Evolutionary conservation across 2,888 invertebrate genomes (phyloP), one percentile per base, ranked within the genome.

Genomic region (Ormia ochracea): DNA sequence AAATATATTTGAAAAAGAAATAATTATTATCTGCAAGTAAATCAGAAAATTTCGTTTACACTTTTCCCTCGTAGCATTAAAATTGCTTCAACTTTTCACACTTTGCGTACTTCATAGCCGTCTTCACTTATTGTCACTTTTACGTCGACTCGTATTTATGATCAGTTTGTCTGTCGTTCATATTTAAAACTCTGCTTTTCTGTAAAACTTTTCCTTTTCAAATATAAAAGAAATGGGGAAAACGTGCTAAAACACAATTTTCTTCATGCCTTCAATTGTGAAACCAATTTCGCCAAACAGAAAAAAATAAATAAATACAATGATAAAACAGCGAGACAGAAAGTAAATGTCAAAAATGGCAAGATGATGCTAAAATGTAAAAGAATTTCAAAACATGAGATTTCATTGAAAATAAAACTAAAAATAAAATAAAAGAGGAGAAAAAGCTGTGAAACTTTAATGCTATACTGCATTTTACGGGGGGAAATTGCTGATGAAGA

Each of bases 311-410:
- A 52, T 14, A 17, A 65, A 38, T 23, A 36, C 36, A 5, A 38
- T 38, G 54, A 26, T 17, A 36, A 54, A 63, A 63, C 61, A 17
- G 72, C n/a, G n/a, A n/a, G n/a, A n/a, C 52, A 54, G 63, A 63
- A 73, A 73, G 43, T 54, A 33, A 36, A 73, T 73, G 72, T 73
- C 54, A 73, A 54, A 69, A 58, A 48, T 70, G 36, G 69, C 69
- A 70, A 58, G 33, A 38, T 28, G 36, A 58, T 70, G 69, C 50
- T 59, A 70, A 48, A 41, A 21, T 43, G 5, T n/a, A 26, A 33
- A 26, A 73, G 33, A 52, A 43, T 68, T 45, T 45, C 12, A 23
- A 33, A 10, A 52, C 4, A 19, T n/a, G 12, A 14, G 28, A 66
- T 19, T 21, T 63, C 7, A 17, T 31, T 4, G 10, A 58, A 31